Conservation (phyloP, 2,113 vertebrate genomes). For the Hippolais icterina region DNA sequence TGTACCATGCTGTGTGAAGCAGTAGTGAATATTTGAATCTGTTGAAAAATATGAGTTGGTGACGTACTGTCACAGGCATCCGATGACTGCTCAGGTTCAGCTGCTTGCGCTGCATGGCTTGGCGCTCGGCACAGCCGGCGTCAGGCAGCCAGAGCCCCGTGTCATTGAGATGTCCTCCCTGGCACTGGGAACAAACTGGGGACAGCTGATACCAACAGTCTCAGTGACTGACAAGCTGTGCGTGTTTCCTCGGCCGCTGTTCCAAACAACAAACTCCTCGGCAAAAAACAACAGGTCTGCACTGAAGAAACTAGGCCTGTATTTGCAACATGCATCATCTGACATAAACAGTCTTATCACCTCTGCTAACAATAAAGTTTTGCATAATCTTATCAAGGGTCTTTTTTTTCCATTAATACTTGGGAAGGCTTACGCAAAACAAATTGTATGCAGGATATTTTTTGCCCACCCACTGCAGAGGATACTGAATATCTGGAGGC, state of each 20-base stretch:
- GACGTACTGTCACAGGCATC: not conserved
- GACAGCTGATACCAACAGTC: not conserved
- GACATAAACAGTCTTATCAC: not conserved
- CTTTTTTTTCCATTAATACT: not conserved
- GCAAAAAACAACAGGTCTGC: not conserved
- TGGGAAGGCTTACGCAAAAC: not conserved
- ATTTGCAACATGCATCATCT: not conserved
- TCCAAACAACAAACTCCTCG: not conserved
- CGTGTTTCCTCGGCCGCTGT: not conserved
- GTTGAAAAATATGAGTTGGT: not conserved
- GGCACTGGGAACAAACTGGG: not conserved
- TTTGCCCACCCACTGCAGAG: not conserved
- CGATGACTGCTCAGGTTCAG: not conserved
- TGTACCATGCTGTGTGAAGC: not conserved
- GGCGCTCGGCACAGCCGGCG: not conserved
- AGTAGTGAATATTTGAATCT: not conserved
- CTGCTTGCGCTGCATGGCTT: not conserved
- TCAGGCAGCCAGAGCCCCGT: not conserved
- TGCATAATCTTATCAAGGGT: not conserved
- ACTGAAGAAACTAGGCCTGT: not conserved
- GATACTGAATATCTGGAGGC: not conserved
- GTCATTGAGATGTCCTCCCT: constrained; percentile 28
- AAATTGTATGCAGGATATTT: not conserved
- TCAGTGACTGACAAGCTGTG: not conserved
- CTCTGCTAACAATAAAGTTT: not conserved